Base-by-base conservation (phyloP, 2,888 invertebrate species). In the Theristus sp. region DNA sequence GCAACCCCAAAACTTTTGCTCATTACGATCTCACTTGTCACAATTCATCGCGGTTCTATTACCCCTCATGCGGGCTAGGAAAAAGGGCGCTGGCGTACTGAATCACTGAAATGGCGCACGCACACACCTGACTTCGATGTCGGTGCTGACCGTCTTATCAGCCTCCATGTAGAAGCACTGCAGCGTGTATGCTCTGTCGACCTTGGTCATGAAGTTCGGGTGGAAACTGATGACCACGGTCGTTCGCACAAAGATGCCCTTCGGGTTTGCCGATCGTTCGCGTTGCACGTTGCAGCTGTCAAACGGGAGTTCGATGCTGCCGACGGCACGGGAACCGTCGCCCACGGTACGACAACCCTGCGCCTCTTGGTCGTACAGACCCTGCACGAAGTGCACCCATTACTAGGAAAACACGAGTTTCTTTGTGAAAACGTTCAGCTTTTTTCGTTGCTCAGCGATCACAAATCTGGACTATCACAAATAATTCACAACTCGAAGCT, bases 131-230 rank as follows among this genome's bases (percentile, higher is more conserved):
- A 71, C 71, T 62, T 71, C 71, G 61, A 71, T 64, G 56, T 70
- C 67, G 0, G 68, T 65, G 28, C 68, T 68, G 61, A 71, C 71
- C 55, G 71, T 71, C 64, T 71, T 71, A 65, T 71, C 71, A 53
- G 71, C 68, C 60, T 71, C 68, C 71, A 71, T 71, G 69, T 71
- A 71, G 70, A 71, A 71, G 67, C 71, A 71, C 65, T 71, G 71
- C 62, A 71, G 68, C 31, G 69, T 68, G 64, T 71, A 72, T 59
- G 71, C 70, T 26, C 71, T 65, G 61, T 68, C 68, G 28, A 68
- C 67, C 59, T 62, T 52, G 28, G 56, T 56, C 20, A 56, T 26
- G 30, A 56, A 56, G 17, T 56, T 17, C 20, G 72, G 72, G 59
- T 72, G 72, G 68, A 72, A 72, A n/a, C 70, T 68, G 63, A 72